phyloP scores from a whole-genome alignment of 2,797 vertebrate species.

The Gephyroberyx darwinii region DNA sequence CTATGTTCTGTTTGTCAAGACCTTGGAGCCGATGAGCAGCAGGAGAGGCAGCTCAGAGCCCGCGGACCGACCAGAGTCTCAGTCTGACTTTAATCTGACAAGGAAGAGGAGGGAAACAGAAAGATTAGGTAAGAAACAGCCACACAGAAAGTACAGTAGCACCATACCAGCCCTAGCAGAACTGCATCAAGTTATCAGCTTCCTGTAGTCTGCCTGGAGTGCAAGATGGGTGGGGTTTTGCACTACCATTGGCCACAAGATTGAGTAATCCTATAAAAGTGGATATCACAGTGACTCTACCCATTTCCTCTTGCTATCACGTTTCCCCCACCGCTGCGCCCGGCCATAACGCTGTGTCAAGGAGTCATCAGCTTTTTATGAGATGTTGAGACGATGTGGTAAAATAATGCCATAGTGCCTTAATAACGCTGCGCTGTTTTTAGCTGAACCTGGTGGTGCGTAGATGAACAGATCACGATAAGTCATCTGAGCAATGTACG shows the following conservation, averaged over 20 bases:
- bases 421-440: no score
- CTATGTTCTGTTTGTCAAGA: conserved; percentile 50
- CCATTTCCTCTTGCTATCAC: neutral
- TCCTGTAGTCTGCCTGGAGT: neutral
- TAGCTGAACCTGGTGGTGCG: no score
- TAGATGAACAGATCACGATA: neutral
- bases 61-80: conserved; percentile 1
- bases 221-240: neutral
- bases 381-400: neutral
- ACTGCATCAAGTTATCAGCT: neutral
- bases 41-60: conserved; percentile 35
- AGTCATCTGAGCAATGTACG: neutral
- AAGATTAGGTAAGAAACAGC: conserved; percentile 54
- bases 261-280: neutral
- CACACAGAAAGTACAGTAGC: neutral
- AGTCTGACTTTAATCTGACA: neutral
- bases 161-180: neutral
- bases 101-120: conserved; percentile 66
- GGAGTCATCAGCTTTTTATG: neutral
- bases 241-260: neutral
- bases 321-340: neutral
- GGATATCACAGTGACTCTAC: neutral
- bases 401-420: neutral
- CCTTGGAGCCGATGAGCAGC: conserved; percentile 35
- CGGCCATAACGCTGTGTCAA: neutral